phyloP scores from a whole-genome alignment of 92 coral and sea anemone genomes.

The Pocillopora grandis region DNA sequence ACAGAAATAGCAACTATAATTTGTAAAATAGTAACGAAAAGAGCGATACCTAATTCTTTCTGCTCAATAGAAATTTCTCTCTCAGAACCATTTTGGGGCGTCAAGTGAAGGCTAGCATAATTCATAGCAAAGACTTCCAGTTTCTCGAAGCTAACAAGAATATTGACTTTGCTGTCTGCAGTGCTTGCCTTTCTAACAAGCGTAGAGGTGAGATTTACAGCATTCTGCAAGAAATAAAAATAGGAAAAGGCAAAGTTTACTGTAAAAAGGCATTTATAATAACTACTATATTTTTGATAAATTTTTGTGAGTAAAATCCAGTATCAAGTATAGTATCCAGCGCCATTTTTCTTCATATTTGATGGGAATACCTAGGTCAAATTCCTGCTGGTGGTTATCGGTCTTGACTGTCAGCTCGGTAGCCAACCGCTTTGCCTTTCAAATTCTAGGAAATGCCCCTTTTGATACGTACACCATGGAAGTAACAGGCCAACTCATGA shows the following conservation, averaged over 20 bases:
- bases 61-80: background rate
- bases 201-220: conserved; percentile 17
- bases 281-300: no score
- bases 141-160: conserved; percentile 7
- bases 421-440: no score
- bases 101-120: conserved; percentile 1
- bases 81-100: background rate
- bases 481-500: no score
- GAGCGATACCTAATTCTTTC: conserved; percentile 20
- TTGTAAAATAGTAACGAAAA: background rate
- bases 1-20: background rate
- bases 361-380: no score
- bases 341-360: no score
- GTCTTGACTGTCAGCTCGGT: no score
- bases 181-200: background rate
- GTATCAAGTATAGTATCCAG: no score
- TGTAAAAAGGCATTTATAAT: background rate
- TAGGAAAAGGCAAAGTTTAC: background rate
- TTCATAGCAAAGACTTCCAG: conserved; percentile 12
- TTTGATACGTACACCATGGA: no score
- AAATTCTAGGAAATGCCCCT: no score
- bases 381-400: no score
- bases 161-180: background rate
- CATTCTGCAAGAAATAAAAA: background rate
- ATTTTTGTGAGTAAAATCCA: no score